These are phyloP conservation scores for Halisarca cf. caerulea DNA, from an alignment of 37 sponge, comb jelly and placozoan genomes.

Conservation along the genomic window DNA sequence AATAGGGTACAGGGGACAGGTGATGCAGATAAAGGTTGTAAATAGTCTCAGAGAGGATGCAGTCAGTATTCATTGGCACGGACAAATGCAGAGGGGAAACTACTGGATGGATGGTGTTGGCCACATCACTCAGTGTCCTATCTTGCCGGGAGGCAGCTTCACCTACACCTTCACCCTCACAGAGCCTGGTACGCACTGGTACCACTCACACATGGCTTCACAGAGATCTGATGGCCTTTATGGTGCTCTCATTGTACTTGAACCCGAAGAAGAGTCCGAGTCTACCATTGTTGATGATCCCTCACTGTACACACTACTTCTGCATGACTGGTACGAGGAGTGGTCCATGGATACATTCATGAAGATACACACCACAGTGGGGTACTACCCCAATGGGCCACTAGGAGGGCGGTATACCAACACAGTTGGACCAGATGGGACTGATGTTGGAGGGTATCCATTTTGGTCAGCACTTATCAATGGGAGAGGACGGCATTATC, in stretches of 20 bases:
- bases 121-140: slow-evolving; percentile 78
- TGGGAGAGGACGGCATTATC: slow-evolving; percentile 56
- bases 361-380: slow-evolving; percentile 16
- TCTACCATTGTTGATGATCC: slow-evolving; percentile 48
- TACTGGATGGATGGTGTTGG: slow-evolving; percentile 82
- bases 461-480: slow-evolving; percentile 77
- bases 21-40: slow-evolving; percentile 50
- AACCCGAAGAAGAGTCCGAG: neutral
- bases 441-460: slow-evolving; percentile 33
- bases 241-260: slow-evolving; percentile 70
- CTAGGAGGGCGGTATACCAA: slow-evolving; percentile 23
- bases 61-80: slow-evolving; percentile 84
- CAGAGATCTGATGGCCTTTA: slow-evolving; percentile 68
- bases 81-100: slow-evolving; percentile 66
- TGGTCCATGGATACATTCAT: slow-evolving; percentile 38
- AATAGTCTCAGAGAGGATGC: slow-evolving; percentile 51
- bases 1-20: slow-evolving; percentile 48
- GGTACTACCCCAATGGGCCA: slow-evolving; percentile 22
- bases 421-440: slow-evolving; percentile 48
- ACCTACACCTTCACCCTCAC: slow-evolving; percentile 57
- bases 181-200: slow-evolving; percentile 83
- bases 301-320: slow-evolving; percentile 44
- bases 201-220: slow-evolving; percentile 70
- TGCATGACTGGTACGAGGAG: slow-evolving; percentile 58
- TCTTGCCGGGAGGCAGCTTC: slow-evolving; percentile 52